These are phyloP conservation scores for Tethya wilhelma DNA, from an alignment of 37 sponge, comb jelly and placozoan species.

Conservation along the genomic window DNA sequence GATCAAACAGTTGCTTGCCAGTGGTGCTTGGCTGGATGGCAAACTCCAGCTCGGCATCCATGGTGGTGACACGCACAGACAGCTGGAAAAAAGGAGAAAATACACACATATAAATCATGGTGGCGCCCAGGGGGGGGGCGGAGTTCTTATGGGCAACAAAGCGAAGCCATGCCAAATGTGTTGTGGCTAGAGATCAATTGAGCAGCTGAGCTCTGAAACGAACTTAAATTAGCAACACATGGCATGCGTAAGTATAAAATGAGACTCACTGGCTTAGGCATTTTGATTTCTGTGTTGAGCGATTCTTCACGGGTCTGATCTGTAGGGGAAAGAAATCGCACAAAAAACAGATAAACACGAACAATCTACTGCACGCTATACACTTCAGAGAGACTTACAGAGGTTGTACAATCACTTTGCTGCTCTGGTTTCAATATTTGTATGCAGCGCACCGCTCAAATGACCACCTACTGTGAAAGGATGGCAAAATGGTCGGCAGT, in stretches of 20 bases:
- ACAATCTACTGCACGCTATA: background rate
- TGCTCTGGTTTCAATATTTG: background rate
- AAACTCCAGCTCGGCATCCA: slow-evolving; percentile 99
- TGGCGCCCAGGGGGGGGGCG: background rate
- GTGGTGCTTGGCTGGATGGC: slow-evolving; percentile 98
- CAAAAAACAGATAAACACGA: background rate
- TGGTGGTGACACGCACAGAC: slow-evolving; percentile 92
- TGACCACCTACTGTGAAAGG: background rate
- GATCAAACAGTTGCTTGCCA: slow-evolving; percentile 99
- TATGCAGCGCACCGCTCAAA: too few relatives aligned
- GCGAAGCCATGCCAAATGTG: too few relatives aligned
- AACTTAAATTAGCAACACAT: too few relatives aligned
- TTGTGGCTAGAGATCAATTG: too few relatives aligned
- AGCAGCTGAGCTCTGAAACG: too few relatives aligned
- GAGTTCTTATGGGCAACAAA: too few relatives aligned
- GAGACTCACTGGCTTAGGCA: slow-evolving; percentile 70
- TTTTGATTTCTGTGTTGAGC: slow-evolving; percentile 10
- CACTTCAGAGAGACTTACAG: background rate
- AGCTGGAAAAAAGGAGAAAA: slow-evolving; percentile 42
- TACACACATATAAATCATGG: background rate
- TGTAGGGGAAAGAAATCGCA: background rate
- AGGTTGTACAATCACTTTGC: background rate
- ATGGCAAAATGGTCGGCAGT: too few relatives aligned
- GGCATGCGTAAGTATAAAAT: too few relatives aligned
- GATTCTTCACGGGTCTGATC: background rate